Percentiles rank a stretch among this genome's conserved stretches.
These are phyloP conservation scores for Peromyscus aztecus DNA, from an alignment of 2,797 vertebrate species.

Conservation along the genomic window DNA sequence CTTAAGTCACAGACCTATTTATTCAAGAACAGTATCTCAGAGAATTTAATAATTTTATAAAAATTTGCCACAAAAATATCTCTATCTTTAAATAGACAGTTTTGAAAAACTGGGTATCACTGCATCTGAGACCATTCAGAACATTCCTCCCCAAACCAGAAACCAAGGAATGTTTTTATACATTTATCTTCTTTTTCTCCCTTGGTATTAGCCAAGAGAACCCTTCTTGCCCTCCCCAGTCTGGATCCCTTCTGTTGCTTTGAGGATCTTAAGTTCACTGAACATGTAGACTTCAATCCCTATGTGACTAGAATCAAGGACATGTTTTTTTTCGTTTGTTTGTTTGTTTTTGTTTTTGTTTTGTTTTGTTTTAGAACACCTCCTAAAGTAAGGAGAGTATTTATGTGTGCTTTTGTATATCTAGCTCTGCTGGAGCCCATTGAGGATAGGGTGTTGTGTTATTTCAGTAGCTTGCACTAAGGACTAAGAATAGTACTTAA, in stretches of 20 bases:
- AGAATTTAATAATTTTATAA: neutral
- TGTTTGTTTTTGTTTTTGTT: too few relatives aligned
- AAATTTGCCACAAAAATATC: neutral
- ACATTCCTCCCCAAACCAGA: neutral
- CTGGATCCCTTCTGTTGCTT: neutral
- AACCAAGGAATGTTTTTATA: neutral
- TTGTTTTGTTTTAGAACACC: neutral
- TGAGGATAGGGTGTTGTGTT: neutral
- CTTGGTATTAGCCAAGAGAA: neutral
- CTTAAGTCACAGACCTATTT: neutral
- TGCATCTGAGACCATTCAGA: neutral
- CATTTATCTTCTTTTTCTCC: neutral
- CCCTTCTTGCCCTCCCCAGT: neutral
- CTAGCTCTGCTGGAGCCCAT: neutral
- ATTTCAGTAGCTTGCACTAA: neutral
- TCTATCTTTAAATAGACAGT: neutral
- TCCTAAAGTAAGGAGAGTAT: neutral
- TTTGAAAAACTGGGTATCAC: neutral
- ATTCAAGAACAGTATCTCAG: constrained; percentile 20
- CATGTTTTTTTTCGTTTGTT: neutral
- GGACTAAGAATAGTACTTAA: neutral
- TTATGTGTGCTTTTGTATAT: neutral
- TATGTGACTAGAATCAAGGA: neutral
- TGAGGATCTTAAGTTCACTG: neutral
- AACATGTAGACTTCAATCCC: neutral